phyloP scores from a whole-genome alignment of 2,888 invertebrate genomes.

The Lucinisca nassula region DNA sequence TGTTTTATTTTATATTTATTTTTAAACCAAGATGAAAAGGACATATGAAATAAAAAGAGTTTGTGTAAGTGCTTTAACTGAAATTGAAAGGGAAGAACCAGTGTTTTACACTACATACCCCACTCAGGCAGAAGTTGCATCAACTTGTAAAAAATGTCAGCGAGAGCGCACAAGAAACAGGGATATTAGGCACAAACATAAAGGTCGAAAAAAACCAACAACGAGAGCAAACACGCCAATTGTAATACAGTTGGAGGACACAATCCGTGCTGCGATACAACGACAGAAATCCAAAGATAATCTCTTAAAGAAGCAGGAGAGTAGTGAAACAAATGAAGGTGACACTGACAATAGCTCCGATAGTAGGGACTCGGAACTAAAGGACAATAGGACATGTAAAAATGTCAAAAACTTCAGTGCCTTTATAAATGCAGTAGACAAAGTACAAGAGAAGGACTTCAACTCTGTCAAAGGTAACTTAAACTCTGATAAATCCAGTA shows the following conservation, averaged over 20 bases:
- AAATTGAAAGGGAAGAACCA: constrained; percentile 81
- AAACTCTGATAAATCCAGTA: constrained; percentile 50
- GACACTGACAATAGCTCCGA: constrained; percentile 70
- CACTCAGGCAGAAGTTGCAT: constrained; percentile 7
- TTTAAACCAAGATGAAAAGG: constrained; percentile 40
- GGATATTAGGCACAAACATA: constrained; percentile 63
- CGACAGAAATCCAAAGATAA: constrained; percentile 75
- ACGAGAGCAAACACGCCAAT: constrained; percentile 82
- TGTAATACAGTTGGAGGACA: constrained; percentile 84
- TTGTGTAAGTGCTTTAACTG: constrained; percentile 78
- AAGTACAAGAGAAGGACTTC: constrained; percentile 83
- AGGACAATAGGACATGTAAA: constrained; percentile 72
- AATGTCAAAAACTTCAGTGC: constrained; percentile 86
- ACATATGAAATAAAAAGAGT: constrained; percentile 72
- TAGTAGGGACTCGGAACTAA: constrained; percentile 45
- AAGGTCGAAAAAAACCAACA: constrained; percentile 70
- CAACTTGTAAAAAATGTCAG: constrained; percentile 84
- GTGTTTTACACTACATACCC: neutral
- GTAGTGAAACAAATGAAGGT: constrained; percentile 55
- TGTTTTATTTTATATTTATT: neutral
- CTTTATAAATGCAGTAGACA: constrained; percentile 85
- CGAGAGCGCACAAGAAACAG: constrained; percentile 76
- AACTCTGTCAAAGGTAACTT: constrained; percentile 68
- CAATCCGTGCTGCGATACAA: constrained; percentile 78
- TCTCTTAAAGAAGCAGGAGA: constrained; percentile 63